Evolutionary conservation across 2,797 vertebrate genomes (phyloP), one percentile per base, ranked within the genome.

Genomic region (Onychomys leucogaster): DNA sequence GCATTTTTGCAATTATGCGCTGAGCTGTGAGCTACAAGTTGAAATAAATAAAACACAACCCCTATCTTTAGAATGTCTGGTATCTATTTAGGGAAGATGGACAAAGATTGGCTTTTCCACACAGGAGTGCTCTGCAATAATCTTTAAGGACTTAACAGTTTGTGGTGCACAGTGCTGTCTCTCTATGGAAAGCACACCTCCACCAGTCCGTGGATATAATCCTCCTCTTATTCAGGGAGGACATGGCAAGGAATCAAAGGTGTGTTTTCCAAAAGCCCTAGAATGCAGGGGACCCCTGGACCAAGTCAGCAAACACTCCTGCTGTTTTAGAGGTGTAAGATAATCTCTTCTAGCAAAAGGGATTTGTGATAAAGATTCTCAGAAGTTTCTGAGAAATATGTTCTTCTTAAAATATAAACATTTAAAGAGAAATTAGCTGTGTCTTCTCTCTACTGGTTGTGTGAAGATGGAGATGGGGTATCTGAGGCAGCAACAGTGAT

Each of bases 1-100:
- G 76, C 83, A 81, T 32, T 76, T 93, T 43, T n/a, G 52, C 71
- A 85, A 73, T 82, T 88, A 95, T 87, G 91, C 27, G 10, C 16
- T 77, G 29, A 65, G 71, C 55, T 84, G 46, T 88, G 83, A 78
- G 59, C 17, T 81, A 8, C 8, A 71, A 90, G 89, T 78, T 67
- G 89, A 87, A 83, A 55, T 43, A 92, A 94, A 49, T 55, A 76
- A 95, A 95, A 95, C 89, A 88, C 32, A 46, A 61, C 21, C 32
- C 52, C 17, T 91, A 75, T 73, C 93, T 84, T 87, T 96, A 65
- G 84, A 61, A 86, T 82, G 86, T 86, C 96, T 73, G 49, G 6
- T 76, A 57, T 6, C 71, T 67, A 67, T 52, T 92, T 83, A 89
- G 90, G 89, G 86, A 80, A 95, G 43, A 90, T 2, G 52, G 92